These are phyloP conservation scores for Anoplopoma fimbria DNA, from an alignment of 2,113 vertebrate species.

Conservation along the genomic window DNA sequence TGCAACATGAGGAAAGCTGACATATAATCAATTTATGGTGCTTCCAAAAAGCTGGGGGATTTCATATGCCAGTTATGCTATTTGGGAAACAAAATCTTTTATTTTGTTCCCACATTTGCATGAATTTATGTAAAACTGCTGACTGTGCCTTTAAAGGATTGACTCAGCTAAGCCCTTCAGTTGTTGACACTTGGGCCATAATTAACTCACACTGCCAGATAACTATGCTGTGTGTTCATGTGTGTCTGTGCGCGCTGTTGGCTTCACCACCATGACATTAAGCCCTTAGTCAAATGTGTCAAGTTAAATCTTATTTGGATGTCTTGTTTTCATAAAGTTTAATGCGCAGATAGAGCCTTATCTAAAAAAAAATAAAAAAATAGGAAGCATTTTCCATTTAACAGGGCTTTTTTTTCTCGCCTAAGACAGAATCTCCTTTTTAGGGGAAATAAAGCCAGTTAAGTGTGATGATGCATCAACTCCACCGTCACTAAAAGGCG, in stretches of 20 bases:
- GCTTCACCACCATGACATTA: conserved; percentile 27
- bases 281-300: conserved; percentile 26
- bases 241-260: neutral
- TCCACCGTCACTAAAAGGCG: conserved; percentile 31
- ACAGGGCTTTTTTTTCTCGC: too few species aligned
- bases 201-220: conserved; percentile 37
- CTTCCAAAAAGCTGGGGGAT: neutral
- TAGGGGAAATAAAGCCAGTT: conserved; percentile 34
- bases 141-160: conserved; percentile 43
- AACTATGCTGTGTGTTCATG: neutral
- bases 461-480: conserved; percentile 47
- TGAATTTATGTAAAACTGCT: conserved; percentile 26
- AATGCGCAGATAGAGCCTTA: conserved; percentile 6
- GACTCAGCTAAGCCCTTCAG: conserved; percentile 43
- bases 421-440: conserved; percentile 31
- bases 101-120: conserved; percentile 16
- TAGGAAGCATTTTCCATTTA: too few species aligned
- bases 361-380: conserved; percentile 50
- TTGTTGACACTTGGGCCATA: conserved; percentile 47
- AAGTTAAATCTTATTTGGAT: conserved; percentile 36
- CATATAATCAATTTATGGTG: conserved; percentile 7
- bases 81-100: conserved; percentile 16
- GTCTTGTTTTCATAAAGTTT: conserved; percentile 41
- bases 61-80: conserved; percentile 8
- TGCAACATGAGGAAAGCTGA: conserved; percentile 20